phyloP scores from a whole-genome alignment of 2,797 vertebrate species.

The Smutsia gigantea region DNA sequence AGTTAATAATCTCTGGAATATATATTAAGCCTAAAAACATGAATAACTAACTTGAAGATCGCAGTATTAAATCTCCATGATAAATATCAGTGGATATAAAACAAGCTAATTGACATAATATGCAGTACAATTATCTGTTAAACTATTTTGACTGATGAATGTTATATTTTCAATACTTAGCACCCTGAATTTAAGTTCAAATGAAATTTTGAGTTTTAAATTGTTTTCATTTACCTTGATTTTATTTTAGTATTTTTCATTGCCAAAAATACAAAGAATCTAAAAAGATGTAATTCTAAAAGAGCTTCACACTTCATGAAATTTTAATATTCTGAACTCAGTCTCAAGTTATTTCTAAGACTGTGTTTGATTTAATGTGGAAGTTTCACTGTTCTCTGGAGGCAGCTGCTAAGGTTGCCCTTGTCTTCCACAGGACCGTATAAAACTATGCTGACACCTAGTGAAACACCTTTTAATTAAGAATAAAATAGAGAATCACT shows the following conservation, averaged over 20 bases:
- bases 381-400: not conserved
- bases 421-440: not conserved
- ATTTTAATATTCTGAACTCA: not conserved
- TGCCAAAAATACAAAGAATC: not conserved
- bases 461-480: not conserved
- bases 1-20: not conserved
- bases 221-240: not conserved
- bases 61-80: not conserved
- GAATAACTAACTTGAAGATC: not conserved
- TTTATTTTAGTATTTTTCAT: not conserved
- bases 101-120: not conserved
- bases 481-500: not conserved
- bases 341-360: not conserved
- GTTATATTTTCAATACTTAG: not conserved
- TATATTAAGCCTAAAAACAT: not conserved
- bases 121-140: not conserved
- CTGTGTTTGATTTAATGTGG: not conserved
- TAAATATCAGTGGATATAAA: not conserved
- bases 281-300: not conserved
- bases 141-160: not conserved
- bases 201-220: not conserved
- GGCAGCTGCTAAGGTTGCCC: not conserved
- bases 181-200: not conserved
- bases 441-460: not conserved
- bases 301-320: not conserved